These are phyloP conservation scores for Oscheius myriophilus DNA, from an alignment of 2,888 invertebrate genomes.

Conservation along the genomic window DNA sequence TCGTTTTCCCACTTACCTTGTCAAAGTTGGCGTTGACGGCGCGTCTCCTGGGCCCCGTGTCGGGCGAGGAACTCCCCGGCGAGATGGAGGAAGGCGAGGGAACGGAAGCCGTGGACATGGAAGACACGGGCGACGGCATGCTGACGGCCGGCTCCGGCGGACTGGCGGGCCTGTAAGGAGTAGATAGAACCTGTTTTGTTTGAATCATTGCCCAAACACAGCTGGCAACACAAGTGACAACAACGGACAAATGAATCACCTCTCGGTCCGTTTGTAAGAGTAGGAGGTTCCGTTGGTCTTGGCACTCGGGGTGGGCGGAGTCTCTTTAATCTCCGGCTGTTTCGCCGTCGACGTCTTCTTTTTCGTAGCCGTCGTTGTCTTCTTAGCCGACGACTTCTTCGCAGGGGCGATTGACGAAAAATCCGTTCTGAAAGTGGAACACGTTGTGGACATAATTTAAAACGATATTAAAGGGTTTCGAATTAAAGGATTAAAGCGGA, in stretches of 20 bases:
- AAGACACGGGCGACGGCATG: conserved; percentile 47
- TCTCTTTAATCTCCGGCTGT: conserved; percentile 46
- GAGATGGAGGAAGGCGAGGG: conserved; percentile 53
- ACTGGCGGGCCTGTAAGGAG: conserved; percentile 36
- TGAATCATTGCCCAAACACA: conserved; percentile 1
- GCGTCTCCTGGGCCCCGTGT: conserved; percentile 25
- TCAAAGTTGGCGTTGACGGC: conserved; percentile 24
- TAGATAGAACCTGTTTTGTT: conserved; percentile 2
- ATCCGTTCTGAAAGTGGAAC: conserved; percentile 26
- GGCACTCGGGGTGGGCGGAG: conserved; percentile 45
- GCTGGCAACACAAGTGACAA: background rate
- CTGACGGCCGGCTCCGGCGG: conserved; percentile 26
- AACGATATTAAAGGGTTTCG: too few relatives aligned
- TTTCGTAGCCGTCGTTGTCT: conserved; percentile 1
- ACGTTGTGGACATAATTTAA: background rate
- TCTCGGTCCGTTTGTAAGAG: conserved; percentile 20
- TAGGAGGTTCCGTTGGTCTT: conserved; percentile 19
- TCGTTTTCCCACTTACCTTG: too few relatives aligned
- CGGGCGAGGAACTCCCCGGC: conserved; percentile 50
- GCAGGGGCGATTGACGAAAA: conserved; percentile 17
- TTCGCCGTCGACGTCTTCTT: background rate
- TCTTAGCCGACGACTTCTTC: conserved; percentile 24
- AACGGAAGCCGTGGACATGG: conserved; percentile 45
- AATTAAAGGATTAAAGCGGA: too few relatives aligned
- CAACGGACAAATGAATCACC: background rate